Percentiles rank a stretch among this genome's conserved stretches.
Conservation (phyloP, 2,888 invertebrate species). For the Ormyrus nitidulus region DNA sequence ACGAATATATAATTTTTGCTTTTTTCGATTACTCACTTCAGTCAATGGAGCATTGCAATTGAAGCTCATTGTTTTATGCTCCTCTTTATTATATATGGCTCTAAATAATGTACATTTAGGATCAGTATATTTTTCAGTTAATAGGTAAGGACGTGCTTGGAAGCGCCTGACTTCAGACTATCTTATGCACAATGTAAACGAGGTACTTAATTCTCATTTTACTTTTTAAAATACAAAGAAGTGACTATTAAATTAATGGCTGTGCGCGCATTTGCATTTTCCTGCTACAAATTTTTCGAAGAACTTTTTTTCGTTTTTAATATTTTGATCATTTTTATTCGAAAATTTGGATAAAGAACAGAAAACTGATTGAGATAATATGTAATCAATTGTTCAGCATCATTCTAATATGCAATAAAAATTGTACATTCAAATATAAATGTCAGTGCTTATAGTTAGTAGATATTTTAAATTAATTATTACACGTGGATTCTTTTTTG, state of each 20-base stretch:
- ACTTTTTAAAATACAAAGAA: slow-evolving; percentile 25
- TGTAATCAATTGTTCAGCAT: too few relatives aligned
- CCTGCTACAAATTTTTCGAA: slow-evolving; percentile 41
- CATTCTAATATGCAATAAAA: too few relatives aligned
- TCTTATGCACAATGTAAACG: slow-evolving; percentile 32
- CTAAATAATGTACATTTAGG: slow-evolving; percentile 50
- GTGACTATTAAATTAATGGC: slow-evolving; percentile 56
- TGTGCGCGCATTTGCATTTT: slow-evolving; percentile 29
- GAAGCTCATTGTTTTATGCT: slow-evolving; percentile 26
- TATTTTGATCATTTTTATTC: too few relatives aligned
- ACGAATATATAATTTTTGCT: slow-evolving; percentile 38
- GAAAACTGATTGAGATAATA: too few relatives aligned
- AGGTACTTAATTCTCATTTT: slow-evolving; percentile 26
- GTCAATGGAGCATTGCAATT: slow-evolving; percentile 33
- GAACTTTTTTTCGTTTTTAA: slow-evolving; percentile 14
- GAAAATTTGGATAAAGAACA: too few relatives aligned
- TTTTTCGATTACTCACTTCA: slow-evolving; percentile 10
- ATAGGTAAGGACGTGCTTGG: slow-evolving; percentile 37
- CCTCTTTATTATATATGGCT: slow-evolving; percentile 23
- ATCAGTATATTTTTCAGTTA: slow-evolving; percentile 43
- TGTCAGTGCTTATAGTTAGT: too few relatives aligned
- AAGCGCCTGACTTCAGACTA: slow-evolving; percentile 47
- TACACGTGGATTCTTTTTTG: too few relatives aligned
- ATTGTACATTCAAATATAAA: too few relatives aligned
- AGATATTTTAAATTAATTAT: too few relatives aligned